phyloP scores from a whole-genome alignment of 2,113 vertebrate species.

The Vimba vimba region DNA sequence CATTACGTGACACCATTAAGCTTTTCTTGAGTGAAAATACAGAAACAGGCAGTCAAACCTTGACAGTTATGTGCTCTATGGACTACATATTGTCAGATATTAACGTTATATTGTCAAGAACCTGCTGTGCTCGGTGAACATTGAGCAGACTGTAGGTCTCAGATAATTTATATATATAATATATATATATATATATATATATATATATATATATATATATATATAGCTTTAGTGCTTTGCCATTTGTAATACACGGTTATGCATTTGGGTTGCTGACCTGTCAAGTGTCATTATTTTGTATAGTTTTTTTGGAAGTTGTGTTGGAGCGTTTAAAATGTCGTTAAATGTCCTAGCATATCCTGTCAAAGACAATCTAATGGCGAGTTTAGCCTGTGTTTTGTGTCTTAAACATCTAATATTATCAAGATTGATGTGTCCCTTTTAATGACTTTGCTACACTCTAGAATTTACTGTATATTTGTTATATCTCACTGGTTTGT shows the following conservation, averaged over 20 bases:
- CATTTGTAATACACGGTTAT: neutral
- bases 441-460: neutral
- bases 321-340: neutral
- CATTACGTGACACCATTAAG: neutral
- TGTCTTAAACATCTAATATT: neutral
- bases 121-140: neutral
- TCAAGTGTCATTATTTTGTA: neutral
- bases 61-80: neutral
- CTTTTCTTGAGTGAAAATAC: neutral
- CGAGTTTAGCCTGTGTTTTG: neutral
- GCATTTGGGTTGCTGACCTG: neutral
- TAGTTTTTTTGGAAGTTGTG: neutral
- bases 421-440: neutral
- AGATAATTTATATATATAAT: neutral
- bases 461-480: neutral
- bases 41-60: neutral
- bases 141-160: neutral
- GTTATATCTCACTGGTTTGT: neutral
- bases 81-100: neutral
- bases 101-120: neutral
- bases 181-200: no score
- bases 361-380: no score
- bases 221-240: neutral
- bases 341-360: neutral
- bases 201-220: no score